Evolutionary conservation across 2,797 vertebrate genomes (phyloP).

Genomic region (Vipera latastei): DNA sequence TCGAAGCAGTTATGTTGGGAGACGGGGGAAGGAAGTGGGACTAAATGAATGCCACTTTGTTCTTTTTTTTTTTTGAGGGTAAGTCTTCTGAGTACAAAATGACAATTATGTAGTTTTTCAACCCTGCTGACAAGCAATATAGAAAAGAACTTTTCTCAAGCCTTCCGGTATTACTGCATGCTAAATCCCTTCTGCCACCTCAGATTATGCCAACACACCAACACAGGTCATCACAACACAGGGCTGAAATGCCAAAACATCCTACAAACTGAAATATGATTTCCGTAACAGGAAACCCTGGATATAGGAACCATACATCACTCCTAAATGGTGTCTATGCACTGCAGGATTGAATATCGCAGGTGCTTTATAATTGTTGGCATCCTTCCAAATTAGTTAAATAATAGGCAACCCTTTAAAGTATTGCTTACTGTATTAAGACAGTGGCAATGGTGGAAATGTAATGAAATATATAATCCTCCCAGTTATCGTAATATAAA

Average conservation of each 20-base stretch:
- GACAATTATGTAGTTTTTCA: conserved; percentile 54
- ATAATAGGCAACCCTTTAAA: not conserved
- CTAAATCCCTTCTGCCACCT: conserved; percentile 66
- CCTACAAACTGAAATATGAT: conserved; percentile 14
- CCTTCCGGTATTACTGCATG: conserved; percentile 55
- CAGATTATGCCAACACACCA: conserved; percentile 56
- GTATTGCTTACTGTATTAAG: not conserved
- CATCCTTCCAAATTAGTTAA: not conserved
- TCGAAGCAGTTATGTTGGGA: not conserved
- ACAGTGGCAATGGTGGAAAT: not conserved
- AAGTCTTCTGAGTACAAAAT: conserved; percentile 50
- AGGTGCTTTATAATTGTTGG: not conserved
- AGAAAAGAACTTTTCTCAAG: conserved; percentile 71
- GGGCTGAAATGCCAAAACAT: conserved; percentile 6
- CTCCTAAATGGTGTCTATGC: not conserved
- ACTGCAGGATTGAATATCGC: not conserved
- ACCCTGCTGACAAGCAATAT: not conserved
- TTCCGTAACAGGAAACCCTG: not conserved
- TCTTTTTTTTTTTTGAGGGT: conserved; percentile 55
- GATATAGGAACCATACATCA: not conserved
- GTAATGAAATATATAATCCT: not conserved
- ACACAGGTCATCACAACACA: conserved; percentile 16
- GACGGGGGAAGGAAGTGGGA: not conserved
- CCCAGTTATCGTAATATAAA: not conserved
- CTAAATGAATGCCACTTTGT: conserved; percentile 46